Evolutionary conservation across 2,113 vertebrate genomes (phyloP), one percentile per base, ranked within the genome.

Genomic region (Psilopsiagon aurifrons): DNA sequence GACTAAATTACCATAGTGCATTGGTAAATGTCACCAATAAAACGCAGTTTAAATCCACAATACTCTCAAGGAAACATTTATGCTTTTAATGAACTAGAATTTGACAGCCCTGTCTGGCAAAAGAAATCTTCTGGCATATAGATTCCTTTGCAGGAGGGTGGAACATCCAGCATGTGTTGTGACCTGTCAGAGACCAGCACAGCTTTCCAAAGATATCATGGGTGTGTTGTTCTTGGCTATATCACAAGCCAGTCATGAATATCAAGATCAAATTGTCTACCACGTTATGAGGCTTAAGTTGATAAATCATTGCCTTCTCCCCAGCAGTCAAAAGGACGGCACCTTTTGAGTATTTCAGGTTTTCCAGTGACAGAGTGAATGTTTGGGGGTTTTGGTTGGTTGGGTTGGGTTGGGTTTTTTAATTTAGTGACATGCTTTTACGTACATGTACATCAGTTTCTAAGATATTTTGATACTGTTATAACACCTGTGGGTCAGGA

Each of bases 11-110:
- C 62, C 43, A 41, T 3, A 89, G 41, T 37, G 12, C 79, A 20
- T 60, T 76, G 35, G 69, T 94, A 94, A 94, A 92, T 93, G 92
- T 93, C 92, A 86, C 76, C 93, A 81, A 39, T 92, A 94, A 95
- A 92, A 73, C 33, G 23, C 27, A 41, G 13, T 78, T 95, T 83
- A 92, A 93, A 77, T 74, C 79, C 33, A 59, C 68, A 64, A 1
- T 81, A 64, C 51, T 95, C 68, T 95, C 49, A 90, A 86, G 60
- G 71, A 97, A 90, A 93, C 73, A 60, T 90, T 90, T 90, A 64
- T 62, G 31, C 55, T 90, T 73, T 41, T 54, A 92, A 91, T 84
- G 64, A 90, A 70, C 85, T 90, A 44, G 68, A 79, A 75, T 81
- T 74, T 88, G 59, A 81, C 60, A 71, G 49, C 27, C 22, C 51